Percentiles rank a stretch among this genome's conserved stretches.
phyloP scores from a whole-genome alignment of 2,888 invertebrate species.

The Calameuta idolon region DNA sequence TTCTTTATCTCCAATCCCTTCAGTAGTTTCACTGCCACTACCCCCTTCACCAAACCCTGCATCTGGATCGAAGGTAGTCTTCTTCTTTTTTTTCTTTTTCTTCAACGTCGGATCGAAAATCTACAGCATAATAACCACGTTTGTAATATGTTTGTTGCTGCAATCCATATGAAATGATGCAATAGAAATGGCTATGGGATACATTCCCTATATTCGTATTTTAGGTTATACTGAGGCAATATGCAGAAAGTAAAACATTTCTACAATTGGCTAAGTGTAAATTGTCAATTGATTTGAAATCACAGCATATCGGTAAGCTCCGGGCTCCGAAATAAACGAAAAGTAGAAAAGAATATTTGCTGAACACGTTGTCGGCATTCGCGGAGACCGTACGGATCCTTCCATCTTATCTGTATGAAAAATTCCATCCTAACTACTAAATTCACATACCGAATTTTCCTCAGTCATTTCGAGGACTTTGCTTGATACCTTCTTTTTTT shows the following conservation, averaged over 20 bases:
- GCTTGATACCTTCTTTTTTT: too few species aligned
- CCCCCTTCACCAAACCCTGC: conserved; percentile 79
- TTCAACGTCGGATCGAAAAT: conserved; percentile 87
- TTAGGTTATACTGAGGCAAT: not conserved
- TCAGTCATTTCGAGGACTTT: too few species aligned
- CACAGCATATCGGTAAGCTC: too few species aligned
- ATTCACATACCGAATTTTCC: too few species aligned
- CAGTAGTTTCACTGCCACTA: conserved; percentile 72
- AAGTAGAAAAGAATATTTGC: too few species aligned
- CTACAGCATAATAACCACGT: conserved; percentile 63
- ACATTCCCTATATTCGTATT: not conserved
- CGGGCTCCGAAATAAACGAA: too few species aligned
- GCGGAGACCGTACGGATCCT: conserved; percentile 17
- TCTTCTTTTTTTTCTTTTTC: conserved; percentile 97
- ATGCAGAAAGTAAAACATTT: not conserved
- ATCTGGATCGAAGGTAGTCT: conserved; percentile 93
- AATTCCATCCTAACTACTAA: too few species aligned
- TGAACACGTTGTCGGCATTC: not conserved
- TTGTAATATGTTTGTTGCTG: not conserved
- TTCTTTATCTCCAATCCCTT: conserved; percentile 69
- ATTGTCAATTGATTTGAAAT: not conserved
- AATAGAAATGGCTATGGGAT: too few species aligned
- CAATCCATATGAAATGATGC: too few species aligned
- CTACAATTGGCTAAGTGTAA: not conserved
- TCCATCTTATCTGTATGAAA: conserved; percentile 2